Evolutionary conservation across 2,797 vertebrate species (phyloP).

Genomic region (Acrossocheilus wenchowensis): DNA sequence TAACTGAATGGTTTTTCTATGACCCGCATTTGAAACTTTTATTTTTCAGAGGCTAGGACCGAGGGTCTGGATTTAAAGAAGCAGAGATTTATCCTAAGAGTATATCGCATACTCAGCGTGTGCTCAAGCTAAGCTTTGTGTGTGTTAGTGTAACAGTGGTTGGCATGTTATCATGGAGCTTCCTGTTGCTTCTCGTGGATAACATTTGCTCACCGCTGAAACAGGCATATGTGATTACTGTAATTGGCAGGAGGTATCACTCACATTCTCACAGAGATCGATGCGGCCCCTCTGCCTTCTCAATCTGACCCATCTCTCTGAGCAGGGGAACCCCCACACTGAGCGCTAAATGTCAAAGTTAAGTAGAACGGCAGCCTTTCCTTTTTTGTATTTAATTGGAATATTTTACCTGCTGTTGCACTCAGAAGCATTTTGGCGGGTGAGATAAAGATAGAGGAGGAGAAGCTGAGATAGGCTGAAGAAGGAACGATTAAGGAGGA

Average conservation of each 20-base stretch:
- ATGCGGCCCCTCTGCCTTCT: constrained; percentile 53
- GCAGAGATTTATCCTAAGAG: neutral
- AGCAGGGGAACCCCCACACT: constrained; percentile 28
- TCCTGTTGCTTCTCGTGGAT: constrained; percentile 50
- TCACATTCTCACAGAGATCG: constrained; percentile 62
- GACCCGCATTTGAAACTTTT: neutral
- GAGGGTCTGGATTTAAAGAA: constrained; percentile 38
- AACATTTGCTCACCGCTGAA: constrained; percentile 53
- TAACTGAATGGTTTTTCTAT: neutral
- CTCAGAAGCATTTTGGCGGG: constrained; percentile 56
- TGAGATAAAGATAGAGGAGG: constrained; percentile 55
- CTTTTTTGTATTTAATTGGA: constrained; percentile 54
- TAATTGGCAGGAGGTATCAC: constrained; percentile 59
- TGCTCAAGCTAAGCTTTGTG: constrained; percentile 34
- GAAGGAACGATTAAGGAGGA: constrained; percentile 31
- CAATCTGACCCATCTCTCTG: constrained; percentile 59
- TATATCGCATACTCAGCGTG: constrained; percentile 27
- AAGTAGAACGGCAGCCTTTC: constrained; percentile 54
- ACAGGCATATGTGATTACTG: constrained; percentile 55
- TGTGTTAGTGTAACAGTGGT: constrained; percentile 43
- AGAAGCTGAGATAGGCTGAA: constrained; percentile 5
- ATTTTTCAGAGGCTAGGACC: neutral
- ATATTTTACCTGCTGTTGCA: constrained; percentile 55
- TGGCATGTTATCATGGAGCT: constrained; percentile 36
- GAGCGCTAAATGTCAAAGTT: constrained; percentile 63